These are phyloP conservation scores for Anomalospiza imberbis DNA, from an alignment of 2,797 vertebrate genomes.

Conservation along the genomic window DNA sequence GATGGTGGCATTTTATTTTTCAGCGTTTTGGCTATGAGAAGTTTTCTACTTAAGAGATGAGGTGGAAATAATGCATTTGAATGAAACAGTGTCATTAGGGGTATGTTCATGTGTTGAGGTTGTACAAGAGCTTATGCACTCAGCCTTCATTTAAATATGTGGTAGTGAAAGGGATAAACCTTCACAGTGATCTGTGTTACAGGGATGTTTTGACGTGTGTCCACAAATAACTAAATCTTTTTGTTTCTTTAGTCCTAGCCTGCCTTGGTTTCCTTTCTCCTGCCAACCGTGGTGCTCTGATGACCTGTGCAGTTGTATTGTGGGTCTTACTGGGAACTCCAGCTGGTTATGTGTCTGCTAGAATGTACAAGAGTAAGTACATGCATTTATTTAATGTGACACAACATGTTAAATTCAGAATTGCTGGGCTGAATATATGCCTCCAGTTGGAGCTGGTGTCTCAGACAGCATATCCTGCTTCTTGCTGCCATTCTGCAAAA, in stretches of 20 bases:
- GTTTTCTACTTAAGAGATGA: neutral
- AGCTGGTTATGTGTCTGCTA: slow-evolving; percentile 87
- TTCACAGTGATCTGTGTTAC: neutral
- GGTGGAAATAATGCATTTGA: neutral
- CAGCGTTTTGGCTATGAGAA: neutral
- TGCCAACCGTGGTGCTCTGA: slow-evolving; percentile 87
- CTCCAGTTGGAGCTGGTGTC: neutral
- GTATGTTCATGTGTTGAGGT: neutral
- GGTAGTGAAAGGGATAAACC: neutral
- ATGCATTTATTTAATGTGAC: neutral
- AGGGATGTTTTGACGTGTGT: neutral
- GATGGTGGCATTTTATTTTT: neutral
- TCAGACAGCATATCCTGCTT: neutral
- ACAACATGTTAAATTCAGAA: neutral
- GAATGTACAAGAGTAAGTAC: slow-evolving; percentile 89
- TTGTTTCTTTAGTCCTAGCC: slow-evolving; percentile 62
- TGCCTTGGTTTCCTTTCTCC: slow-evolving; percentile 73
- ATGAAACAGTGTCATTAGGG: neutral
- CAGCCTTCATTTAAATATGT: neutral
- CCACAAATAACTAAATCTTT: neutral
- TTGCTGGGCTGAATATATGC: neutral
- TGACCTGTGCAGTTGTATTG: slow-evolving; percentile 87
- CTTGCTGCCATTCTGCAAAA: neutral
- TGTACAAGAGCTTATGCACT: neutral
- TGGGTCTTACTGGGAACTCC: slow-evolving; percentile 90